Conservation (phyloP, 1,140 invertebrate genomes). For the Drosophila biarmipes region DNA sequence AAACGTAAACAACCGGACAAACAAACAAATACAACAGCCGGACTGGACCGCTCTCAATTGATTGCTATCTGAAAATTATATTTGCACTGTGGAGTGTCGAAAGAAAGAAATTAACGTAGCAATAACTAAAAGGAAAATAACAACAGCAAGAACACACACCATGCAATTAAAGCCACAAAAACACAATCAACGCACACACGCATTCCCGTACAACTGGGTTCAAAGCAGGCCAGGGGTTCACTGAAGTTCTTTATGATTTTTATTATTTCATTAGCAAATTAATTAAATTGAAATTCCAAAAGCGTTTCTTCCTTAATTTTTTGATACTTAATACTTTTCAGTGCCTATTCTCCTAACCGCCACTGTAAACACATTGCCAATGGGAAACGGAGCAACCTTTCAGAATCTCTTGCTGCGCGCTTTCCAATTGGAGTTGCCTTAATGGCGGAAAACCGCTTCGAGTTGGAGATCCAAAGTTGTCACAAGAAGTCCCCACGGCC, state of each 20-base stretch:
- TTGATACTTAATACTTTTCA: no score
- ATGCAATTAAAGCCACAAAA: constrained; percentile 37
- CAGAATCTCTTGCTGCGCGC: constrained; percentile 13
- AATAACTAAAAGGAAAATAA: constrained; percentile 54
- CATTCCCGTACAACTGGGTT: not conserved
- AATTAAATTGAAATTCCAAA: no score
- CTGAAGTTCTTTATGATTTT: not conserved
- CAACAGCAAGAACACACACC: constrained; percentile 46
- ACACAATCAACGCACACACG: constrained; percentile 42
- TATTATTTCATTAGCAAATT: not conserved
- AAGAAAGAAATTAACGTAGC: constrained; percentile 70
- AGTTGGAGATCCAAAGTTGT: constrained; percentile 50
- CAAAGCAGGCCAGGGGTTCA: not conserved
- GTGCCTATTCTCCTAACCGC: not conserved
- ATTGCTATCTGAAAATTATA: constrained; percentile 67
- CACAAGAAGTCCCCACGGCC: constrained; percentile 60
- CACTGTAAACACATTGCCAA: constrained; percentile 16
- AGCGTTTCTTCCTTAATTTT: no score
- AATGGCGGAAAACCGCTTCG: constrained; percentile 59
- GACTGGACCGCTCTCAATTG: constrained; percentile 51
- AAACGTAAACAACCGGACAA: constrained; percentile 35
- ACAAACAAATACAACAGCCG: constrained; percentile 63
- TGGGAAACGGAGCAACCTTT: constrained; percentile 23
- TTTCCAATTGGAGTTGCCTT: constrained; percentile 39
- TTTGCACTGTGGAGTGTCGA: constrained; percentile 66